phyloP scores from a whole-genome alignment of 2,797 vertebrate genomes.

The Darevskia mixta region DNA sequence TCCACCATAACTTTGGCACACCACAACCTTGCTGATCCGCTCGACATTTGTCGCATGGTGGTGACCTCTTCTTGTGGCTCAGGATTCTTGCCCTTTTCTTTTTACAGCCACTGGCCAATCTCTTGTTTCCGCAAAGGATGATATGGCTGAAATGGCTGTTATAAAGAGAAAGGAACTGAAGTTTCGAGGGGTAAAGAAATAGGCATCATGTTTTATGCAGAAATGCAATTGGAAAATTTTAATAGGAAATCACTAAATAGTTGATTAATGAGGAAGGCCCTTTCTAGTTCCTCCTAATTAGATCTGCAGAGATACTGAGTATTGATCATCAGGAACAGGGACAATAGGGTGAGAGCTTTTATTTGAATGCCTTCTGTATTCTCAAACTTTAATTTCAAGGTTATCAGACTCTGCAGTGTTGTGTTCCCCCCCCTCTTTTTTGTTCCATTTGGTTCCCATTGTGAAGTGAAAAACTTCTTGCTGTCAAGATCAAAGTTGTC shows the following conservation, averaged over 20 bases:
- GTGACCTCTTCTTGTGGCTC: background rate
- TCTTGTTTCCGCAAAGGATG: background rate
- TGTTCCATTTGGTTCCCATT: background rate
- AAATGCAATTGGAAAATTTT: conserved; percentile 53
- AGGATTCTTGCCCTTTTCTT: background rate
- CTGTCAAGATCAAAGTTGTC: conserved; percentile 46
- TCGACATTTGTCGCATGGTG: background rate
- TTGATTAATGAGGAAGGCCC: conserved; percentile 59
- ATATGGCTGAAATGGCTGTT: conserved; percentile 30
- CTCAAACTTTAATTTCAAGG: conserved; percentile 51
- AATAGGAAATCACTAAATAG: conserved; percentile 58
- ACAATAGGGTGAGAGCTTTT: conserved; percentile 42
- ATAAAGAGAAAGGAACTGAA: background rate
- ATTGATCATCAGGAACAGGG: conserved; percentile 52
- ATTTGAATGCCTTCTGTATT: conserved; percentile 57
- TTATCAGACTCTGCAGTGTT: conserved; percentile 41
- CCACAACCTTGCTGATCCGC: background rate
- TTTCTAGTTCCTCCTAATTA: conserved; percentile 58
- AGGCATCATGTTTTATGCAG: conserved; percentile 36
- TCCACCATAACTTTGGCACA: background rate
- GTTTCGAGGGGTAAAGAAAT: conserved; percentile 19
- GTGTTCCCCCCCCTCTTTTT: conserved; percentile 38
- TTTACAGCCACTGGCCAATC: background rate
- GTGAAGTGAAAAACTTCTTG: conserved; percentile 36
- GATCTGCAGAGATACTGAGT: conserved; percentile 47